Evolutionary conservation across 37 sponge, comb jelly and placozoan genomes (phyloP), one percentile per base, ranked within the genome.

Genomic region (Hexactinellida sp.): DNA sequence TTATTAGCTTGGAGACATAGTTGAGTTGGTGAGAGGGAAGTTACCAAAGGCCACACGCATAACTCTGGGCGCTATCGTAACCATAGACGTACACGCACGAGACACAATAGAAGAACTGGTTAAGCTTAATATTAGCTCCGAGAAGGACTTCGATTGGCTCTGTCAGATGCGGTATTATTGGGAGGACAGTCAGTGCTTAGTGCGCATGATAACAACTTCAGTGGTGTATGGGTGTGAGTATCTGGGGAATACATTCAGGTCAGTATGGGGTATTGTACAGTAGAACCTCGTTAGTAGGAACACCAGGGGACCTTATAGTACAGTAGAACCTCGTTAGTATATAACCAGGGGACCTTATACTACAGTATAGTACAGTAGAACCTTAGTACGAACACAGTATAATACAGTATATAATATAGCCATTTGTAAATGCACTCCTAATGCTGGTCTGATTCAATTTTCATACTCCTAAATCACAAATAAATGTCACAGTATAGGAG

Each of bases 81-180:
- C 92, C 5, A 91, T 95, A 35, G 96, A 99, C 82, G 99, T 99
- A 30, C 99, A 99, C 84, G 99, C 99, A 13, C 87, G 94, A 28
- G 96, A 95, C 83, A 90, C 90, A 0, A 90, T 99, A 1, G 88
- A 86, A 21, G 94, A 95, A 19, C 85, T 98, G 52, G 91, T 87
- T 1, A 86, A 89, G 16, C 94, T 92, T 82, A 90, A 90, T 91
- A 37, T 95, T 16, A 90, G 36, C 52, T 90, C 90, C 30, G 99
- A 98, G 87, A 95, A 90, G 85, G 96, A 95, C 86, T 98, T 98
- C 84, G 83, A 89, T 38, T 97, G 99, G 99, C 91, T 95, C 54
- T 97, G 95, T 88, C 99, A 97, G 90, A 39, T 97, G 84, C 82
- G 99, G 36, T 97, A 97, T 85, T 97, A 97, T 85, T 97, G 99